These are phyloP conservation scores for Candoia aspera DNA, from an alignment of 2,113 vertebrate species.

Conservation along the genomic window DNA sequence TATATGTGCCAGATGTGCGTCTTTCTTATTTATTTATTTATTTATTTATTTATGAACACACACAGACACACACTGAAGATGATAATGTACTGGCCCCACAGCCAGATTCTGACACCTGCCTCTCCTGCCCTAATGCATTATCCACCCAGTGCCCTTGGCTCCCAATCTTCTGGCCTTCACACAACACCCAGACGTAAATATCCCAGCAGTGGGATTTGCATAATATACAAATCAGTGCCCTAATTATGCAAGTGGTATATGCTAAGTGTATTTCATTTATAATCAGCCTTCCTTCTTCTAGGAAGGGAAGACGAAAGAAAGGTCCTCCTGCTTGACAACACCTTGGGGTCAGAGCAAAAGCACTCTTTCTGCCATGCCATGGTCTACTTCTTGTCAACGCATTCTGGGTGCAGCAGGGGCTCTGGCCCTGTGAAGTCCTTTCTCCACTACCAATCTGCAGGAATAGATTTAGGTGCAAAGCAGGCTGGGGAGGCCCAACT, in stretches of 20 bases:
- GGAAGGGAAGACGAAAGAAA: not conserved
- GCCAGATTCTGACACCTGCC: not conserved
- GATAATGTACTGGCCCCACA: not conserved
- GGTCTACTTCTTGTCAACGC: not conserved
- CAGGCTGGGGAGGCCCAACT: not conserved
- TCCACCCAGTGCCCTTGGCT: not conserved
- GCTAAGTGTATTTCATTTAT: slow-evolving; percentile 33
- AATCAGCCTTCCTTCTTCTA: not conserved
- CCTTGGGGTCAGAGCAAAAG: not conserved
- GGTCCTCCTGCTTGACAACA: not conserved
- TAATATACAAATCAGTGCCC: slow-evolving; percentile 30
- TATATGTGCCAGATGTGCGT: not conserved
- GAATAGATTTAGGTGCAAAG: not conserved
- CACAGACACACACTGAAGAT: not conserved
- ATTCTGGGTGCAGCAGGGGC: not conserved
- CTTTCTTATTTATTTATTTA: not conserved
- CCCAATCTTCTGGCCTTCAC: not conserved
- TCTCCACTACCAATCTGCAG: not conserved
- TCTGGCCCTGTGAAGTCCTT: not conserved
- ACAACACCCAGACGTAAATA: not conserved
- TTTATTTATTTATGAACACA: not conserved
- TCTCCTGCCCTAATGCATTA: not conserved
- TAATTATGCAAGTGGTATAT: slow-evolving; percentile 20
- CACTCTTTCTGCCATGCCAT: not conserved
- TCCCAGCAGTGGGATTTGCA: slow-evolving; percentile 2